Evolutionary conservation across 2,888 invertebrate species (phyloP).

Genomic region (Idaea aversata): DNA sequence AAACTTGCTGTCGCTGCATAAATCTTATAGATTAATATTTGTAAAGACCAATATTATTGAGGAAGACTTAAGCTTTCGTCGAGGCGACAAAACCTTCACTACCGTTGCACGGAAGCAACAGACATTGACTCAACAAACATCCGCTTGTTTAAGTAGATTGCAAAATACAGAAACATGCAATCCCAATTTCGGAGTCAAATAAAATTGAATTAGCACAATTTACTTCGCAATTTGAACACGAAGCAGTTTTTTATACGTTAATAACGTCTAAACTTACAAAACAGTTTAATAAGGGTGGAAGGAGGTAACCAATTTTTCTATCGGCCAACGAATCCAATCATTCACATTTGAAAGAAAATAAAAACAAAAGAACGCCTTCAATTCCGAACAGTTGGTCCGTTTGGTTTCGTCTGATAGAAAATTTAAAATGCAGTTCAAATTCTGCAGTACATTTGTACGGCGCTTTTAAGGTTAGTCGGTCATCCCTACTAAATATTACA

Average conservation of each 20-base stretch:
- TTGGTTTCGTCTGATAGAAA: no score
- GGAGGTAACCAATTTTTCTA: neutral
- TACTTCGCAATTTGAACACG: neutral
- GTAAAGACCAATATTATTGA: neutral
- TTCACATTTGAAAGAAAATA: no score
- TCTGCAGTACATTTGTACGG: no score
- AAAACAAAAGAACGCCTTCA: no score
- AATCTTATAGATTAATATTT: no score
- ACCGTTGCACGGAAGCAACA: neutral
- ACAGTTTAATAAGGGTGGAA: neutral
- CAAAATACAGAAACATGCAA: neutral
- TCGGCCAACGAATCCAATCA: neutral
- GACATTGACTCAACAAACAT: neutral
- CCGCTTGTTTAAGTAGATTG: neutral
- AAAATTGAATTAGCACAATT: conserved; percentile 1
- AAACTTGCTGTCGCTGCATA: no score
- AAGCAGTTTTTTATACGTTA: neutral
- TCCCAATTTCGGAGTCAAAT: neutral
- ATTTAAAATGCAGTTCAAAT: no score
- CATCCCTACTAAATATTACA: no score
- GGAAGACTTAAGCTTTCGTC: neutral
- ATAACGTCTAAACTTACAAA: neutral
- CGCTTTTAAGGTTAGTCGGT: no score
- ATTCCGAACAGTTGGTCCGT: no score
- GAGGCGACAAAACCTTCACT: neutral